Evolutionary conservation across 2,113 vertebrate species (phyloP), one percentile per base, ranked within the genome.

Genomic region (Gyps fulvus): DNA sequence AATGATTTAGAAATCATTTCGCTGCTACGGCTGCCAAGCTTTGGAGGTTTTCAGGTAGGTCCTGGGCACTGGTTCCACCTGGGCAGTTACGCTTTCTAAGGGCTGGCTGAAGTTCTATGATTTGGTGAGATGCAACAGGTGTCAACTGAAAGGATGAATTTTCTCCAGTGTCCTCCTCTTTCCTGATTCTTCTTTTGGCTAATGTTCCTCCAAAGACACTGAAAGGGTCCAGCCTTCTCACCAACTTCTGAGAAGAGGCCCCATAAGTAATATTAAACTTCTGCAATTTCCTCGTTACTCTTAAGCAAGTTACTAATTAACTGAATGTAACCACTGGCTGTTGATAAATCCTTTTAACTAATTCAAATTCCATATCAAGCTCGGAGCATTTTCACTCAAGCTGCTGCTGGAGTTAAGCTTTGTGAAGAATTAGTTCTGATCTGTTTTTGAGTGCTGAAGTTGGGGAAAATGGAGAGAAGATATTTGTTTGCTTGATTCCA

Each of bases 231-330:
- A 50, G 16, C 50, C 70, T 90, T 90, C 82, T 67, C 50, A 20
- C 78, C 61, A 55, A 2, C 91, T 62, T 65, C 76, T 11, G 20
- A 94, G 62, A 62, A 92, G 91, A 95, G 95, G 78, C 90, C 81
- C 84, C 89, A 38, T 21, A 88, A 96, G 58, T 81, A 95, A 91
- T 74, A 97, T 93, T 97, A 97, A 97, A 98, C 97, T 95, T 91
- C 91, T 92, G 87, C 87, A 96, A 88, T 93, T 94, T 97, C 95
- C 96, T 98, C 14, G 49, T 96, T 96, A 84, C 87, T 80, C 89
- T 94, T 92, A 76, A 94, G 95, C 94, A 76, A 83, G 97, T 98
- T 98, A 98, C 97, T 98, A 97, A 98, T 98, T 98, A 98, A 98
- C 96, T 81, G 93, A 96, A 74, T 87, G 90, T 93, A 97, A 96